Base-by-base conservation (phyloP, 2,113 vertebrate species). In the Crotophaga sulcirostris region DNA sequence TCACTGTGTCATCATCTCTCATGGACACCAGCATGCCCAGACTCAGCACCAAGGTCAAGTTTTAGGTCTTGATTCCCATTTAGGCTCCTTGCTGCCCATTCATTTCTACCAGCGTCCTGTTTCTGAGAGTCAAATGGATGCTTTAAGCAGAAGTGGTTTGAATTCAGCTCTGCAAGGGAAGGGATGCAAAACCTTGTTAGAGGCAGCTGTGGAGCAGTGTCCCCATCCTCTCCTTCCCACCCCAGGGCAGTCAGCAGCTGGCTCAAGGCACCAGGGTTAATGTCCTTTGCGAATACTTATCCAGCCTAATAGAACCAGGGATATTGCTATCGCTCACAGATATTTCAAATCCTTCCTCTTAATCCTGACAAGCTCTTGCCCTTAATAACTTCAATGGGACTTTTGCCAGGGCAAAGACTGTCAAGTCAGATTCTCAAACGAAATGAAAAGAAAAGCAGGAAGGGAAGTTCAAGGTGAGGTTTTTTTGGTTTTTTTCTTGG, bases 381-480 rank as follows among this genome's bases (percentile, higher is more conserved):
- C 94, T 96, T 96, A 95, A 96, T 96, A 97, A 96, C 95, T 96
- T 96, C 87, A 93, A 56, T 90, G 93, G 96, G 96, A 95, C 90
- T 95, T 94, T 94, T 95, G 96, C 96, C 96, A 97, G 92, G 90
- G 92, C 82, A 90, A 91, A 94, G 94, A 76, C 94, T 95, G 90
- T 95, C 90, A 95, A 91, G 95, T 92, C 94, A 94, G 86, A 89
- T 91, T 91, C 91, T 91, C 75, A 49, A 91, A 86, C 52, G 64
- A 72, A 93, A 87, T 51, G 59, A 56, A 88, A 94, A 95, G 94
- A 29, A 95, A 92, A 93, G 90, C 94, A 96, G 94, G 90, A 90
- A 92, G 76, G 88, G 94, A 96, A 91, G 89, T 94, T 96, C 95
- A 96, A 96, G 92, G 93, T 95, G 92, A 95, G 88, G 69, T 23